Evolutionary conservation across 2,888 invertebrate genomes (phyloP).

Genomic region (Eristalis intricaria): DNA sequence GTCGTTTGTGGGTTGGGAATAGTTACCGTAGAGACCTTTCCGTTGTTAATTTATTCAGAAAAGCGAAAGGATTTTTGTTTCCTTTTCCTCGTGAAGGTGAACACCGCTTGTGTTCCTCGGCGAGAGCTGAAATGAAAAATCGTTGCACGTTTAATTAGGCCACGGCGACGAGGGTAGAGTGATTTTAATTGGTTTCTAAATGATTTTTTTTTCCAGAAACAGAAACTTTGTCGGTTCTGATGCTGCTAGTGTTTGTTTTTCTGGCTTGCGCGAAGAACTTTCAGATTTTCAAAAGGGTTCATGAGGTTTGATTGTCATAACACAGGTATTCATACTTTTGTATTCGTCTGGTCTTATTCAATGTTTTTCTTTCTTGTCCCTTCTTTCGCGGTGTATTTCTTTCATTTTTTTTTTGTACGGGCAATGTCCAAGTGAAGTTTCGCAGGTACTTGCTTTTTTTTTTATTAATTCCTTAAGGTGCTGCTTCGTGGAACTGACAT

Average conservation of each 20-base stretch:
- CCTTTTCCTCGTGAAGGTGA: neutral
- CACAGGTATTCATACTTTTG: neutral
- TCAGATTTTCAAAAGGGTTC: neutral
- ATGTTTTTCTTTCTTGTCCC: neutral
- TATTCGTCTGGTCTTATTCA: neutral
- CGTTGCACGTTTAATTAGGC: slow-evolving; percentile 29
- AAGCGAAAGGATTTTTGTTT: neutral
- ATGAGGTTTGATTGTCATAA: neutral
- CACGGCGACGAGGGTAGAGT: slow-evolving; percentile 4
- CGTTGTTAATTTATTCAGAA: slow-evolving; percentile 35
- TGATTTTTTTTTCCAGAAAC: neutral
- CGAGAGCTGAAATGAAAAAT: neutral
- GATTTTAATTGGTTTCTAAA: slow-evolving; percentile 39
- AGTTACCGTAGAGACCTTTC: neutral
- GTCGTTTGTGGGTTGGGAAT: neutral
- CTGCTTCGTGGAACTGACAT: no score
- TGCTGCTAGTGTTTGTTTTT: neutral
- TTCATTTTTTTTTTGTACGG: neutral
- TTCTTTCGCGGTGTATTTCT: neutral
- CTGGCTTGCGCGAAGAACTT: neutral
- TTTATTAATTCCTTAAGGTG: no score
- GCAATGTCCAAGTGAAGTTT: no score
- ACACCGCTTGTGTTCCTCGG: neutral
- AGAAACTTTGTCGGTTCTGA: neutral
- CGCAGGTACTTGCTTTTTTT: no score